Evolutionary conservation across 2,888 invertebrate species (phyloP).

Genomic region (Xylocampa areola): DNA sequence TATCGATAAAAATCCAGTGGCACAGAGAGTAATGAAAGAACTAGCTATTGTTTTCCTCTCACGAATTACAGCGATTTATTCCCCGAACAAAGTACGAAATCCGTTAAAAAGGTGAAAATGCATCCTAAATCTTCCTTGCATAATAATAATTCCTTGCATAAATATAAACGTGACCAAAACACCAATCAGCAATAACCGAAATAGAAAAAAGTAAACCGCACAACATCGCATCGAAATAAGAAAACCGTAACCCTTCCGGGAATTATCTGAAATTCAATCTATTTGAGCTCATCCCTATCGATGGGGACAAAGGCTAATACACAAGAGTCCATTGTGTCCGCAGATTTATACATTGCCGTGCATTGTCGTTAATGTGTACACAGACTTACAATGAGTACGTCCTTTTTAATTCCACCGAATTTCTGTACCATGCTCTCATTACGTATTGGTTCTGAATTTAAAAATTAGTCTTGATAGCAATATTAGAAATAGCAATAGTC

Average conservation of each 20-base stretch:
- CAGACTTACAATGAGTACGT: slow-evolving; percentile 77
- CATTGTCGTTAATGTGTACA: slow-evolving; percentile 86
- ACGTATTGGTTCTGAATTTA: slow-evolving; percentile 38
- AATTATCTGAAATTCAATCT: slow-evolving; percentile 88
- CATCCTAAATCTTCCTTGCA: slow-evolving; percentile 54
- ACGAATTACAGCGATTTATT: slow-evolving; percentile 41
- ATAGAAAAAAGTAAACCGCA: slow-evolving; percentile 60
- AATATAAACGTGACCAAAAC: slow-evolving; percentile 60
- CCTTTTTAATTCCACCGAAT: slow-evolving; percentile 76
- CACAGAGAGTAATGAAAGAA: slow-evolving; percentile 13
- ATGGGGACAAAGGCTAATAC: slow-evolving; percentile 84
- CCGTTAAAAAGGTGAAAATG: slow-evolving; percentile 49
- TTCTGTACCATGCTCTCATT: slow-evolving; percentile 47
- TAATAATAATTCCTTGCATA: slow-evolving; percentile 62
- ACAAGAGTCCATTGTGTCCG: slow-evolving; percentile 80
- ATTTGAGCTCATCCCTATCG: slow-evolving; percentile 85
- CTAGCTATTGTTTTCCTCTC: slow-evolving; percentile 32
- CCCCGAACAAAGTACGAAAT: slow-evolving; percentile 33
- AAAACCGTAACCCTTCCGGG: slow-evolving; percentile 77
- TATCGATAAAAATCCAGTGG: slow-evolving; percentile 26
- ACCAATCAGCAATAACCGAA: slow-evolving; percentile 61
- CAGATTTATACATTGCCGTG: slow-evolving; percentile 85
- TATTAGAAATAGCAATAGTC: slow-evolving; percentile 31
- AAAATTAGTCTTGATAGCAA: slow-evolving; percentile 18
- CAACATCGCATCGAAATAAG: slow-evolving; percentile 73